Base-by-base conservation (phyloP, 2,797 vertebrate genomes). In the Xiphophorus birchmanni region DNA sequence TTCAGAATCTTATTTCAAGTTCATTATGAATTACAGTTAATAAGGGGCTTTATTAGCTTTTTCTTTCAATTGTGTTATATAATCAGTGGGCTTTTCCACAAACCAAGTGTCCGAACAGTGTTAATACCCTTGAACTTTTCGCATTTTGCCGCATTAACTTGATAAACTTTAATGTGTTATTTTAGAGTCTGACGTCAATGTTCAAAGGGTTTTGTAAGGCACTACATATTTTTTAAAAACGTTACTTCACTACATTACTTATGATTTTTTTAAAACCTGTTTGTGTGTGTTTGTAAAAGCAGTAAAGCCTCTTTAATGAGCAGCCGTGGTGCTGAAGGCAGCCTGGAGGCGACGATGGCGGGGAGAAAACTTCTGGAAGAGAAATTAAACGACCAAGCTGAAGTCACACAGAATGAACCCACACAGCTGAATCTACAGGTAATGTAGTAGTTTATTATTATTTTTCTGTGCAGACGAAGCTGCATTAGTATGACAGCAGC, bases 291-390 rank as follows among this genome's bases (percentile, higher is more conserved):
- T 17, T 69, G 21, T 40, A 69, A 42, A 26, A 40, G 77, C 89
- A 97, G 96, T 89, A 96, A 96, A 0, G 96, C 11, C 23, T 45
- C 63, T 29, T 29, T 44, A 73, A 40, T 18, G 15, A 58, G 23
- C 17, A 58, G 72, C 47, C 5, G 0, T 73, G 76, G 44, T n/a
- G 65, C 11, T 2, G 96, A 96, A 86, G 96, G 97, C 29, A 95
- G 92, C 87, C 76, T 88, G 56, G 96, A 96, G 44, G 97, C 94
- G 82, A 95, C 94, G 82, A 95, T 94, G 78, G 96, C 94, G 0
- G 94, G 95, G 82, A 93, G 97, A 79, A 97, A 96, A 92, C 96
- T 95, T 9, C 92, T 97, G 94, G 96, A 97, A 86, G 96, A 97
- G 52, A 96, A 96, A 76, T 95, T 95, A 63, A 97, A 96, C 0